Evolutionary conservation across 2,113 vertebrate genomes (phyloP).

Genomic region (Hippotragus niger): DNA sequence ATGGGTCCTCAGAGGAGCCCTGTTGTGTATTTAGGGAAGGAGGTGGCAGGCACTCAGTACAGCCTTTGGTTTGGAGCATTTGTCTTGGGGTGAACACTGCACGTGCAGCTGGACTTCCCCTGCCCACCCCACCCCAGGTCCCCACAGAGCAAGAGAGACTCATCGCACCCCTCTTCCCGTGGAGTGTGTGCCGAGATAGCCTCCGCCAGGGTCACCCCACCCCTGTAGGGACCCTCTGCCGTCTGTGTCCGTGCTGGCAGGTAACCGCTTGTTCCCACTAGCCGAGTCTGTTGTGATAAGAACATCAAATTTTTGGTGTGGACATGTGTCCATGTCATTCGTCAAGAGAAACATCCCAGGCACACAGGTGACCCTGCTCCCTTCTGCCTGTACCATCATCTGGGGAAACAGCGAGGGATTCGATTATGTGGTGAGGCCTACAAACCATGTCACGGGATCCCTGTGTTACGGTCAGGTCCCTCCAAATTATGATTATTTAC

Average conservation of each 20-base stretch:
- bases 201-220: rapidly evolving
- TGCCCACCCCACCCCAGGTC: rapidly evolving
- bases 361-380: not conserved
- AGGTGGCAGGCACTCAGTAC: rapidly evolving
- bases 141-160: too few species aligned
- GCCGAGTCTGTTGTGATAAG: not conserved
- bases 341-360: not conserved
- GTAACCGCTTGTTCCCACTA: not conserved
- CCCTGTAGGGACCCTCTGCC: not conserved
- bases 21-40: not conserved
- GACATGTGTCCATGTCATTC: not conserved
- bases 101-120: too few species aligned
- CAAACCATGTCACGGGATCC: rapidly evolving
- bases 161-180: rapidly evolving
- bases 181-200: rapidly evolving
- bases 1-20: not conserved
- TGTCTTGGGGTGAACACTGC: rapidly evolving
- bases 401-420: rapidly evolving
- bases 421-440: rapidly evolving
- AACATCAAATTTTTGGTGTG: not conserved
- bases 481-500: not conserved
- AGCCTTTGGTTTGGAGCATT: not conserved
- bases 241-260: not conserved
- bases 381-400: not conserved
- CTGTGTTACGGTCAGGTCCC: rapidly evolving